A percentile compares a stretch with the other conserved stretches of the same genome.
These are phyloP conservation scores for Rhea pennata DNA, from an alignment of 2,113 vertebrate species.

Conservation along the genomic window DNA sequence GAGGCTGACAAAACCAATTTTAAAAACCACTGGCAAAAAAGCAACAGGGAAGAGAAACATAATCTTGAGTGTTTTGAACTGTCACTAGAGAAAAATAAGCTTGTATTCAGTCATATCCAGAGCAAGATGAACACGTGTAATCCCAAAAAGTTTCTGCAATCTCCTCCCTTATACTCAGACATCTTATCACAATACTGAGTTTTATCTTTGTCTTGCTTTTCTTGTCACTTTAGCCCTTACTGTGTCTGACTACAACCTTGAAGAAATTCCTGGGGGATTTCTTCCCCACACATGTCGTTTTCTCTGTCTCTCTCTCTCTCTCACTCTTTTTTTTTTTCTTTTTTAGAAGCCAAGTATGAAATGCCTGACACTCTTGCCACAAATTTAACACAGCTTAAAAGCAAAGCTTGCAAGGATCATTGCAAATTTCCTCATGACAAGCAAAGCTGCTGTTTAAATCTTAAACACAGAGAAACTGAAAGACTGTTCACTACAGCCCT, in stretches of 20 bases:
- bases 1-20: constrained; percentile 60
- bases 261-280: constrained; percentile 58
- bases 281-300: not conserved
- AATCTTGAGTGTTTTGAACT: constrained; percentile 61
- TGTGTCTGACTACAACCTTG: constrained; percentile 33
- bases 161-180: constrained; percentile 27
- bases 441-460: not conserved
- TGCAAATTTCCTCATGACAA: not conserved
- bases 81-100: constrained; percentile 49
- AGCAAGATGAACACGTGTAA: constrained; percentile 24
- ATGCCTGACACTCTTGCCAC: constrained; percentile 89
- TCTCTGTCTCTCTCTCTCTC: not conserved
- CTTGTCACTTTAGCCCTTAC: constrained; percentile 46
- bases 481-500: not conserved
- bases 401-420: constrained; percentile 20
- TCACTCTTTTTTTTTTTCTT: constrained; percentile 13
- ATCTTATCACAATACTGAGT: constrained; percentile 66
- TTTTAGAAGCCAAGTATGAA: constrained; percentile 91
- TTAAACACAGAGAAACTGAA: not conserved
- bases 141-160: constrained; percentile 39
- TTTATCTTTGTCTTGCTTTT: constrained; percentile 46
- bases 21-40: constrained; percentile 75
- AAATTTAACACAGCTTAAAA: constrained; percentile 84
- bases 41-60: constrained; percentile 78
- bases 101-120: constrained; percentile 70